Percentiles rank a stretch among this genome's conserved stretches.
Conservation (phyloP, 2,888 invertebrate species). For the Epinotia bilunana region DNA sequence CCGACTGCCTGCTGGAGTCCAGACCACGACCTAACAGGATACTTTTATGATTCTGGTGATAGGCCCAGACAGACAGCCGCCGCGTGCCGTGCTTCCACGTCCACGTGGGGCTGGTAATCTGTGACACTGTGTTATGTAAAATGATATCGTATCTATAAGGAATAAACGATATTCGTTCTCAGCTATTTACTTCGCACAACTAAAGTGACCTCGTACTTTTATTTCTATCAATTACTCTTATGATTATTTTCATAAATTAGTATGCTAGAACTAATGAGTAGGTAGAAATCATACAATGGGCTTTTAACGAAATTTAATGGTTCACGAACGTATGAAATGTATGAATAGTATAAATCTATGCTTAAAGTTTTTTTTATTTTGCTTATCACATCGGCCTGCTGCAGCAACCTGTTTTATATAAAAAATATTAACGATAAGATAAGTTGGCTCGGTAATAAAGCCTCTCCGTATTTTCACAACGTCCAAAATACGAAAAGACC, state of each 20-base stretch:
- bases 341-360: background rate
- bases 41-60: background rate
- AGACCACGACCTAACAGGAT: background rate
- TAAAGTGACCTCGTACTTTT: background rate
- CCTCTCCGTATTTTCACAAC: background rate
- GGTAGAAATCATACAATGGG: background rate
- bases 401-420: too few species aligned
- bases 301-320: background rate
- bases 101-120: background rate
- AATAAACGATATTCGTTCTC: background rate
- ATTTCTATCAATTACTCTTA: background rate
- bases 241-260: background rate
- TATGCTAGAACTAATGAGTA: constrained; percentile 12
- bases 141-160: background rate
- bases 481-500: background rate
- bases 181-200: background rate
- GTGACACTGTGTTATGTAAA: background rate
- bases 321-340: background rate
- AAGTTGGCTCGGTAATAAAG: background rate
- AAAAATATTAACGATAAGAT: too few species aligned
- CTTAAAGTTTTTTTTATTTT: too few species aligned
- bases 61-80: background rate
- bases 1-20: too few species aligned
- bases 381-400: too few species aligned
- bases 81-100: background rate